A percentile compares a stretch with the other conserved stretches of the same genome.
These are phyloP conservation scores for Belonocnema kinseyi DNA, from an alignment of 1,140 invertebrate species.

Conservation along the genomic window DNA sequence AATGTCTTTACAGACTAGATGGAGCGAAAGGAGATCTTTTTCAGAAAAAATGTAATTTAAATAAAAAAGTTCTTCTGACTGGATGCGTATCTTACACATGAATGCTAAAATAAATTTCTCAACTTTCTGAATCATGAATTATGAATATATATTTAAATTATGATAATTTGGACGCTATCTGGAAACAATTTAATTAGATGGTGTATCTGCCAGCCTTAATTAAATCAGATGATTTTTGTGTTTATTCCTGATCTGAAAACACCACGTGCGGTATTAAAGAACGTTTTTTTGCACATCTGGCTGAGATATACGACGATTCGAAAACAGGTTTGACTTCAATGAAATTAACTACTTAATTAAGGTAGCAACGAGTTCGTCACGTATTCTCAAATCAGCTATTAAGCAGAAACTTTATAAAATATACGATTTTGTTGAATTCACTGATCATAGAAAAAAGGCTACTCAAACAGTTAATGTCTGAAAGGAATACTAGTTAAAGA, in stretches of 20 bases:
- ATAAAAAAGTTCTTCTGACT: too few species aligned
- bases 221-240: constrained; percentile 8
- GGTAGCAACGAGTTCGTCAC: constrained; percentile 4
- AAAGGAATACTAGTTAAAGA: background rate
- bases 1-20: too few species aligned
- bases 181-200: background rate
- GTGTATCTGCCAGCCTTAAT: background rate
- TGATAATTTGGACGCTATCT: too few species aligned
- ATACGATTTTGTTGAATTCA: background rate
- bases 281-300: background rate
- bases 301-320: background rate
- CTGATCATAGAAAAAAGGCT: background rate
- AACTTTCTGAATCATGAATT: too few species aligned
- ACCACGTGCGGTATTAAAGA: background rate
- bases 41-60: too few species aligned
- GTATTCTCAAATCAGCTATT: background rate
- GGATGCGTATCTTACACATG: too few species aligned
- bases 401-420: background rate
- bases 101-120: too few species aligned
- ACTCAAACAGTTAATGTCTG: background rate
- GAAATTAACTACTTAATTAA: constrained; percentile 11
- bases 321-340: constrained; percentile 13
- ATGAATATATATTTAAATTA: too few species aligned
- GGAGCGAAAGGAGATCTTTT: too few species aligned
- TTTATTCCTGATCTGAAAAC: background rate